Base-by-base conservation (phyloP, 2,797 vertebrate genomes). In the Parambassis ranga region DNA sequence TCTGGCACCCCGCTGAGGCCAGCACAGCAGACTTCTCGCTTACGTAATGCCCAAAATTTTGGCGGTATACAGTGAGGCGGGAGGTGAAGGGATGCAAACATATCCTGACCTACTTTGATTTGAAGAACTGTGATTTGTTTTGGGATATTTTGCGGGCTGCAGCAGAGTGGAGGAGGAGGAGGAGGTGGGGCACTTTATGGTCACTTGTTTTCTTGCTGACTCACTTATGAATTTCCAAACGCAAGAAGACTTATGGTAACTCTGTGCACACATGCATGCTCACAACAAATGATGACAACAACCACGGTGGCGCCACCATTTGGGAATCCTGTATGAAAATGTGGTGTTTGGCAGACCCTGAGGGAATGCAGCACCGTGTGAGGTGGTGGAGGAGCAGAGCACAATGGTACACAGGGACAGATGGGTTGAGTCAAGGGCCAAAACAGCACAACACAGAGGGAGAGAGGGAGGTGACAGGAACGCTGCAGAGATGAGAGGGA, bases 31-130 rank as follows among this genome's bases (percentile, higher is more conserved):
- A 83, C 87, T 76, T 73, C 71, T 66, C 43, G 65, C 80, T 93
- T 92, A 90, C 56, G 84, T 87, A 91, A 92, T 84, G 84, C 43
- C 52, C 19, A 72, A 63, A 32, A 65, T 84, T 91, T 91, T 91
- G 87, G 90, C 86, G 84, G 71, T 22, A 41, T 49, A 70, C 37
- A 38, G 64, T 23, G 37, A 42, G 20, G 62, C 6, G 62, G 57
- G 62, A 46, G 67, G 59, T 11, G 41, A 44, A 37, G 51, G 60
- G 68, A 64, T 37, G 26, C 51, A 78, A 79, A 74, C 71, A 44
- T 16, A 63, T 55, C 22, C 68, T 90, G 89, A 90, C 90, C 90
- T 85, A 87, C 58, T 87, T 89, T 72, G 42, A 66, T 35, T 15
- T 36, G 42, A 69, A 71, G 64, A 75, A 43, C 7, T 33, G 16